These are phyloP conservation scores for Anthoptus insignis DNA, from an alignment of 2,888 invertebrate genomes.

Conservation along the genomic window DNA sequence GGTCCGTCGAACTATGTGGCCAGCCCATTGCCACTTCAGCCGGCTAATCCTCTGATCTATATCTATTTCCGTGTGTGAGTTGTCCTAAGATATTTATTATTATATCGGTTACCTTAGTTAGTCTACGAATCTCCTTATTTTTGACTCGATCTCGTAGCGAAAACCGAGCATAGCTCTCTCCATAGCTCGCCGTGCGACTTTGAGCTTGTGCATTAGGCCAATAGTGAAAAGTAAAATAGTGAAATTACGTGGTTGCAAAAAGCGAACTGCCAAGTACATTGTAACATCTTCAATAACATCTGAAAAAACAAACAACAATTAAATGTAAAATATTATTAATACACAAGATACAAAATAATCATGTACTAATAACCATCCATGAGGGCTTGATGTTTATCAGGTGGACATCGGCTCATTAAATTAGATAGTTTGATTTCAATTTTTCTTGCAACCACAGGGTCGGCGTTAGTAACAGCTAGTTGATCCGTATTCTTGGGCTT, in stretches of 20 bases:
- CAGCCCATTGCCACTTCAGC: no score
- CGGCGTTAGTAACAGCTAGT: conserved; percentile 59
- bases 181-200: no score
- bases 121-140: no score
- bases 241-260: conserved; percentile 70
- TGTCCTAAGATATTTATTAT: no score
- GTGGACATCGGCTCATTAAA: conserved; percentile 59
- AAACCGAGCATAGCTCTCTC: no score
- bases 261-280: conserved; percentile 67
- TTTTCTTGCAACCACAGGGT: conserved; percentile 73
- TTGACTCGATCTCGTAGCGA: no score
- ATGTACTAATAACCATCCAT: conserved; percentile 61
- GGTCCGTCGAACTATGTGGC: no score
- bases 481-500: conserved; percentile 68
- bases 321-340: neutral
- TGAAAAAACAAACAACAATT: conserved; percentile 53
- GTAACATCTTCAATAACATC: conserved; percentile 73
- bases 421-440: conserved; percentile 71
- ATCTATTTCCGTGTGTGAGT: no score
- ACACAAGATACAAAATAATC: neutral
- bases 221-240: no score
- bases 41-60: no score
- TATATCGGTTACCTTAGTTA: no score
- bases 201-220: no score
- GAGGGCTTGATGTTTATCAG: conserved; percentile 55